Evolutionary conservation across 2,888 invertebrate genomes (phyloP).

Genomic region (Rosalia funebris): DNA sequence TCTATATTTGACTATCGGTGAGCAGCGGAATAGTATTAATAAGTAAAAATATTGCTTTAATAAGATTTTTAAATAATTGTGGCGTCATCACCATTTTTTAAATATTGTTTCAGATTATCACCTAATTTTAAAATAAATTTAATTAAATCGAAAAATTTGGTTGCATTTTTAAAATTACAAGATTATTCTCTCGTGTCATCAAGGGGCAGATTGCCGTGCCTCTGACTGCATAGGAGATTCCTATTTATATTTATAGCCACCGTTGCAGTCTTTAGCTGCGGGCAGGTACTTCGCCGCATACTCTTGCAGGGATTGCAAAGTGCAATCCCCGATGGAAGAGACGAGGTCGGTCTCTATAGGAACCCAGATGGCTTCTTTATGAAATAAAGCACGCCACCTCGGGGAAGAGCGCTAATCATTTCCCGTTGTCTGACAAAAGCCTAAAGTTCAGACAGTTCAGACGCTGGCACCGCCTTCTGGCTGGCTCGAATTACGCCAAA

Average conservation of each 20-base stretch:
- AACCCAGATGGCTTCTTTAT: constrained; percentile 22
- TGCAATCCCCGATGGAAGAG: constrained; percentile 12
- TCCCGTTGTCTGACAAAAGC: constrained; percentile 25
- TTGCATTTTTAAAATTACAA: no score
- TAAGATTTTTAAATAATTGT: no score
- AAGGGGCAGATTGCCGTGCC: no score
- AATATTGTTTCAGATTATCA: no score
- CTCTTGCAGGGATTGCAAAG: constrained; percentile 6
- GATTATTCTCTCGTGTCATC: no score
- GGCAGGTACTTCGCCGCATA: neutral
- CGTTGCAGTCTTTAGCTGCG: constrained; percentile 7
- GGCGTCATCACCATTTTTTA: no score
- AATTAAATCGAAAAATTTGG: no score
- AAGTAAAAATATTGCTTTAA: no score
- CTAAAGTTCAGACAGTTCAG: constrained; percentile 19
- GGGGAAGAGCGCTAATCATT: constrained; percentile 22
- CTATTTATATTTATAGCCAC: constrained; percentile 14
- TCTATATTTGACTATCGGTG: no score
- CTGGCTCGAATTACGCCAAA: constrained; percentile 13
- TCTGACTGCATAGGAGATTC: neutral
- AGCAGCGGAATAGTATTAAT: no score
- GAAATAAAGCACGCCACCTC: constrained; percentile 21
- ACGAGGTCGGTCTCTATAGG: constrained; percentile 11
- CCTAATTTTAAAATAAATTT: no score
- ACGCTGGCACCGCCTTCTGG: constrained; percentile 16